Conservation (phyloP, 2,797 vertebrate genomes). For the Presbytis comata region DNA sequence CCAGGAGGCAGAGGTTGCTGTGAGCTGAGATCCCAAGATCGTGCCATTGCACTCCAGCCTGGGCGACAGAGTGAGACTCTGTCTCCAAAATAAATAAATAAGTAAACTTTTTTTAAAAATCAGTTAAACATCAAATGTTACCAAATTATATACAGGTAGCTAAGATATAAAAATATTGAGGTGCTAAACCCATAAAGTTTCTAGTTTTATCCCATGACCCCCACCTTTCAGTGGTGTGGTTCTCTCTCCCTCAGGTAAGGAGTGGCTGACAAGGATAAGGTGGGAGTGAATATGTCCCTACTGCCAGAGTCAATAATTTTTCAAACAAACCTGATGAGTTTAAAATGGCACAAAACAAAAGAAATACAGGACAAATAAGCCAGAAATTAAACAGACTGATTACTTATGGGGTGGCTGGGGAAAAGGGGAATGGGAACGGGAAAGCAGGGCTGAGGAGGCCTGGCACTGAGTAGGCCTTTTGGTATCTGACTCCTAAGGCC, state of each 20-base stretch:
- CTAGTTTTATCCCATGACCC: neutral
- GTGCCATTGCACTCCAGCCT: neutral
- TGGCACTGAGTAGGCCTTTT: neutral
- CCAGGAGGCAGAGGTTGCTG: neutral
- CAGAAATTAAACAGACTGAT: neutral
- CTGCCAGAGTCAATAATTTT: neutral
- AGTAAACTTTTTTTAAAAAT: neutral
- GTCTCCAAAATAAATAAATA: neutral
- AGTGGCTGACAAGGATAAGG: neutral
- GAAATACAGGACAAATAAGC: conserved; percentile 16
- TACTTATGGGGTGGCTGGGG: neutral
- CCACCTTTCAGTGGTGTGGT: neutral
- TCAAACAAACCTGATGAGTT: neutral
- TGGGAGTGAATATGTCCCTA: neutral
- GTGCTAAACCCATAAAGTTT: neutral
- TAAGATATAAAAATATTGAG: neutral
- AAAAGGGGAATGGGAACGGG: neutral
- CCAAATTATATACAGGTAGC: neutral
- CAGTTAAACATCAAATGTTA: neutral
- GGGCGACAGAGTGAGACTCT: neutral
- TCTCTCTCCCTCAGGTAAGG: neutral
- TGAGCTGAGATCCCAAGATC: neutral
- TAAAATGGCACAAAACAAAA: conserved; percentile 10
- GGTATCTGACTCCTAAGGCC: neutral
- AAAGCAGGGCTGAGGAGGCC: neutral